Conservation (phyloP, 2,888 invertebrate genomes). For the Caradrina kadenii region DNA sequence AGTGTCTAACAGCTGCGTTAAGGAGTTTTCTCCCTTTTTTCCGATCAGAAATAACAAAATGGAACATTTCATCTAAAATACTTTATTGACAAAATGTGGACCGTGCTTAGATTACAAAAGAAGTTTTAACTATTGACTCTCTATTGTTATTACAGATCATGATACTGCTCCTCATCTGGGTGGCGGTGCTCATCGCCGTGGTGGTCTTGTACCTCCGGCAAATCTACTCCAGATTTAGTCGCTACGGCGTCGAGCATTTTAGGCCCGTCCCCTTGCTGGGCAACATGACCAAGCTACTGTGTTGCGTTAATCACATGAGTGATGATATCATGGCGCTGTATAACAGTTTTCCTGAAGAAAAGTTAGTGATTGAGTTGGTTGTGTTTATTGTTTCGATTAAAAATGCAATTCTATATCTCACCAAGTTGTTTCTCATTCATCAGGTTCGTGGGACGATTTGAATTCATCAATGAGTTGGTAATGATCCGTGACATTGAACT, state of each 20-base stretch:
- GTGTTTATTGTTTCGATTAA: not conserved
- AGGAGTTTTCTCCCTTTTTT: too few species aligned
- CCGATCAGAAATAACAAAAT: too few species aligned
- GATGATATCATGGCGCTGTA: conserved; percentile 66
- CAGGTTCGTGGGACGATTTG: conserved; percentile 87
- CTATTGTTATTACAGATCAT: conserved; percentile 52
- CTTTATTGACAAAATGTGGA: too few species aligned
- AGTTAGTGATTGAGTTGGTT: conserved; percentile 61
- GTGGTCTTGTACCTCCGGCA: conserved; percentile 67
- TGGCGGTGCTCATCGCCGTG: conserved; percentile 62
- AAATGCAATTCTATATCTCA: not conserved
- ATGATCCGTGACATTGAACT: conserved; percentile 86
- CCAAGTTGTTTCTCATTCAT: not conserved
- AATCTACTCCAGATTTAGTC: conserved; percentile 69
- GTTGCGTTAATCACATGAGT: conserved; percentile 62
- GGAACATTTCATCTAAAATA: too few species aligned
- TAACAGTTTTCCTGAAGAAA: conserved; percentile 72
- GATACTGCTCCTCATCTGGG: conserved; percentile 73
- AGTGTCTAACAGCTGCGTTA: too few species aligned
- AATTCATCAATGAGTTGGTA: conserved; percentile 79
- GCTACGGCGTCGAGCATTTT: conserved; percentile 71
- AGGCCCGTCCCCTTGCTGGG: conserved; percentile 73
- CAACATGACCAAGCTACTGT: conserved; percentile 67
- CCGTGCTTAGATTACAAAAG: not conserved
- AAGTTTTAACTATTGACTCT: not conserved